phyloP scores from a whole-genome alignment of 1,140 invertebrate genomes.

The Myzus persicae region DNA sequence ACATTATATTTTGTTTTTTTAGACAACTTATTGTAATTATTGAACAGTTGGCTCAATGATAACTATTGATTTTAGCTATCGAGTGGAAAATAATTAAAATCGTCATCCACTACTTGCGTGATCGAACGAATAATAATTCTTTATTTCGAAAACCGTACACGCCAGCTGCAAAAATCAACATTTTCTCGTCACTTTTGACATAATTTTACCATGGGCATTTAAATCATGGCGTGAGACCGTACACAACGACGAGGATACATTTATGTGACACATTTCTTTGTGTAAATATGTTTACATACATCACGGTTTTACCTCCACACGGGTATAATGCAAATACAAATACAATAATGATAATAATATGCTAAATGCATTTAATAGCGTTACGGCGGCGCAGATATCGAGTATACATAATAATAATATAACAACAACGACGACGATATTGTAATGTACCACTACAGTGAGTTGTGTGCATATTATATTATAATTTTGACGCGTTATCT shows the following conservation, averaged over 20 bases:
- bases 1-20: no score
- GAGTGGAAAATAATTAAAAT: no score
- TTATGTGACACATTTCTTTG: background rate
- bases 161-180: background rate
- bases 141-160: background rate
- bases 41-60: no score
- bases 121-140: background rate
- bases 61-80: no score
- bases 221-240: background rate
- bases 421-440: background rate
- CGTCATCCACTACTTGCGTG: no score
- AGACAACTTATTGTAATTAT: no score
- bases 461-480: background rate
- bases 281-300: constrained; percentile 8
- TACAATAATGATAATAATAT: no score
- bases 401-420: background rate
- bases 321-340: background rate
- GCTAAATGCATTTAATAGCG: background rate
- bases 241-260: background rate
- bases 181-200: background rate
- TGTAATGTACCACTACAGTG: background rate
- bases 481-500: background rate
- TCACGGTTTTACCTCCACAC: background rate
- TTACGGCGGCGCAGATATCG: background rate
- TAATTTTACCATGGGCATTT: background rate